These are phyloP conservation scores for Brachionichthys hirsutus DNA, from an alignment of 2,113 vertebrate genomes.

Conservation along the genomic window DNA sequence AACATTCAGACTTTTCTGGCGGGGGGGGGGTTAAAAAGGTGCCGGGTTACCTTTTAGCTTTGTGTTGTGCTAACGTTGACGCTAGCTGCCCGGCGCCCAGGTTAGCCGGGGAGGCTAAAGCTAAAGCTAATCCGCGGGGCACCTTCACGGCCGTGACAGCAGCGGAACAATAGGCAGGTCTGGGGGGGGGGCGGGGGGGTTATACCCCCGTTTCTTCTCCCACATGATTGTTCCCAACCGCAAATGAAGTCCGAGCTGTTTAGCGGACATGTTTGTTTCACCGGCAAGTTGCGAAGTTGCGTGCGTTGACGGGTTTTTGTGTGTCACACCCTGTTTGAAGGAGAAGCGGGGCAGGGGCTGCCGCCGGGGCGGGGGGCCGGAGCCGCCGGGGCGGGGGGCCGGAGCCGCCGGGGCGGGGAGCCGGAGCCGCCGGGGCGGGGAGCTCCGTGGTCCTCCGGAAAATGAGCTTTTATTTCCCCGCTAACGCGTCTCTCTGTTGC, in stretches of 20 bases:
- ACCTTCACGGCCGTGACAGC: slow-evolving; percentile 67
- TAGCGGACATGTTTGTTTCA: not conserved
- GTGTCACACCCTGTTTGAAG: slow-evolving; percentile 68
- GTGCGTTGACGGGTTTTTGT: slow-evolving; percentile 5
- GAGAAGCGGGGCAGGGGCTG: slow-evolving; percentile 14
- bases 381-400: too few relatives aligned
- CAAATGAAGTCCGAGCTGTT: not conserved
- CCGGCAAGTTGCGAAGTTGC: slow-evolving; percentile 32
- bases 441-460: too few relatives aligned
- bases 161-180: slow-evolving; percentile 64
- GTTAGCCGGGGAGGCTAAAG: slow-evolving; percentile 23
- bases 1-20: slow-evolving; percentile 17
- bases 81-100: slow-evolving; percentile 26
- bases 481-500: too few relatives aligned
- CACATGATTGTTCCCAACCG: not conserved
- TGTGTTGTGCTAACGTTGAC: slow-evolving; percentile 56
- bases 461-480: too few relatives aligned
- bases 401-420: too few relatives aligned
- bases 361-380: too few relatives aligned
- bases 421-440: too few relatives aligned
- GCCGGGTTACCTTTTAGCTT: slow-evolving; percentile 60
- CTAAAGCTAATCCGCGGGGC: slow-evolving; percentile 64
- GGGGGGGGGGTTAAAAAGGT: slow-evolving; percentile 46
- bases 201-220: not conserved
- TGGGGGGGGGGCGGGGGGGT: slow-evolving; percentile 2